Conservation (phyloP, 2,888 invertebrate species). For the Cryptocephalus moraei region DNA sequence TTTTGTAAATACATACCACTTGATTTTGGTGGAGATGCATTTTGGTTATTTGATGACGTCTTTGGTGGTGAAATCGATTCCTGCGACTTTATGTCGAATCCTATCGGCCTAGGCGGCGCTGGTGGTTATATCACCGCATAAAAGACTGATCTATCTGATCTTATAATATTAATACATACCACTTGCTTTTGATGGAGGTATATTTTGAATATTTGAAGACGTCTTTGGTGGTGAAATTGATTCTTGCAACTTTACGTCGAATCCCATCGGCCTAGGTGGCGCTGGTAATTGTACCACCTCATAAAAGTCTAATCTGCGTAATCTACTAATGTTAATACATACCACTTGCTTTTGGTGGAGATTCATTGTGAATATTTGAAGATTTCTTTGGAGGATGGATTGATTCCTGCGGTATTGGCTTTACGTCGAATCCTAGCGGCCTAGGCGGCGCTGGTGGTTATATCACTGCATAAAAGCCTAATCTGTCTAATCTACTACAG, state of each 20-base stretch:
- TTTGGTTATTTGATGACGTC: not conserved
- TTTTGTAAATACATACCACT: too few species aligned
- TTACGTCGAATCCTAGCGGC: not conserved
- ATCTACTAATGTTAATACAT: too few species aligned
- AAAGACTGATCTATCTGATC: too few species aligned
- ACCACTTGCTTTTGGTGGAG: too few species aligned
- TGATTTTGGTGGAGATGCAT: too few species aligned
- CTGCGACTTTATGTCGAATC: not conserved
- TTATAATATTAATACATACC: too few species aligned
- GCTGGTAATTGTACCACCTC: not conserved
- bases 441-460: not conserved
- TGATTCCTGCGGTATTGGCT: not conserved
- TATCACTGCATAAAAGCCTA: too few species aligned
- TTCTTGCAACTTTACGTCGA: not conserved
- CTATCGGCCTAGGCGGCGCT: not conserved
- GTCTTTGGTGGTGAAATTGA: not conserved
- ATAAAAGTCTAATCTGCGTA: too few species aligned
- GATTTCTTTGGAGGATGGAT: not conserved
- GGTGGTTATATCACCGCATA: not conserved
- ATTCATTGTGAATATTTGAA: not conserved
- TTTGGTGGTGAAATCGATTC: conserved; percentile 10
- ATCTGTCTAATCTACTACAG: too few species aligned
- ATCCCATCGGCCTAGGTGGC: not conserved
- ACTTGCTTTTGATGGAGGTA: too few species aligned
- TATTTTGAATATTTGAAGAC: not conserved